Conservation (phyloP, 1,140 invertebrate species). For the Sminthurinus signatus region DNA sequence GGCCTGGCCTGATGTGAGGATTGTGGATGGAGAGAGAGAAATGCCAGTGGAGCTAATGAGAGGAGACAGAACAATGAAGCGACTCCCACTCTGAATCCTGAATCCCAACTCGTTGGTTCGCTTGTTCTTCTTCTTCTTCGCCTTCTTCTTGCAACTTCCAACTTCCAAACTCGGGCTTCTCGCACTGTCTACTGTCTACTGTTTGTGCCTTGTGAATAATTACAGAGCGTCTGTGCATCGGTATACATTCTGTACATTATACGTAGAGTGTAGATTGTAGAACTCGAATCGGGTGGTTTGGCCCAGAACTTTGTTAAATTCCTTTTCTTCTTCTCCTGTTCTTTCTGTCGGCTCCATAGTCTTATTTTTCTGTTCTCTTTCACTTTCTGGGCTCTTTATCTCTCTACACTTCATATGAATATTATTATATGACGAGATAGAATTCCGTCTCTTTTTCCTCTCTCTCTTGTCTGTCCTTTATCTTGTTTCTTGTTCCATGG, state of each 20-base stretch:
- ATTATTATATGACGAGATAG: no score
- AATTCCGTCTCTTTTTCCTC: no score
- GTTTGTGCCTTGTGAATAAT: constrained; percentile 19
- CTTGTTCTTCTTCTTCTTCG: no score
- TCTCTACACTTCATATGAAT: not conserved
- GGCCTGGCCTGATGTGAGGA: constrained; percentile 14
- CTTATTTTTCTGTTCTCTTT: no score
- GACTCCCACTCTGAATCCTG: constrained; percentile 26
- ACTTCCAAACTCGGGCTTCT: no score
- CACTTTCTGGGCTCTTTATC: not conserved
- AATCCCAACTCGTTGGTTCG: not conserved
- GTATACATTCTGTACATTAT: no score
- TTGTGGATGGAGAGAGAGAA: not conserved
- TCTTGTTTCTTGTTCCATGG: no score
- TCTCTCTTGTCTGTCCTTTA: no score
- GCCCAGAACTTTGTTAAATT: constrained; percentile 1
- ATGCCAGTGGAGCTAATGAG: constrained; percentile 34
- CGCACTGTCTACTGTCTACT: no score
- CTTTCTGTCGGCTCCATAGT: not conserved
- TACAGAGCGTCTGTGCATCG: constrained; percentile 16
- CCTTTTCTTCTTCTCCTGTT: no score
- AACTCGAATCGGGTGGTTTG: constrained; percentile 14
- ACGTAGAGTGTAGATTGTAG: no score
- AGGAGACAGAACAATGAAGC: constrained; percentile 31
- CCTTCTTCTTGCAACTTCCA: no score